Evolutionary conservation across 23 tunicate genomes (phyloP).

Genomic region (Phallusia fumigata): DNA sequence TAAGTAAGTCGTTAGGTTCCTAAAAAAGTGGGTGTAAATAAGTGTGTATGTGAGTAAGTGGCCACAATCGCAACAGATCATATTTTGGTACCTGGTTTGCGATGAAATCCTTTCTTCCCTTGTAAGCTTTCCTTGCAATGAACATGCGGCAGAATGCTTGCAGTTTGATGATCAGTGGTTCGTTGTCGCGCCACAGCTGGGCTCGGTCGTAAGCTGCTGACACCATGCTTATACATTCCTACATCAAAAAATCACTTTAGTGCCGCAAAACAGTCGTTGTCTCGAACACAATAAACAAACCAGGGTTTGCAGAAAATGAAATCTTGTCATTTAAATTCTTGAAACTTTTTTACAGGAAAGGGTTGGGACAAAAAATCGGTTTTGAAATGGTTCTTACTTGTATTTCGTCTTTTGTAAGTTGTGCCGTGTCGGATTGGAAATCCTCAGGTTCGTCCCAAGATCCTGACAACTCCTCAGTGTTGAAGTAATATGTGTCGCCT

Average conservation of each 20-base stretch:
- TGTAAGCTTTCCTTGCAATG: constrained; percentile 60
- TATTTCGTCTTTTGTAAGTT: constrained; percentile 79
- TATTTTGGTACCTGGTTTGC: constrained; percentile 63
- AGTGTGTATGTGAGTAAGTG: too few relatives aligned
- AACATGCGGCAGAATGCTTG: constrained; percentile 85
- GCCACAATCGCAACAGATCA: too few relatives aligned
- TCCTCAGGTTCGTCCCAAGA: constrained; percentile 90
- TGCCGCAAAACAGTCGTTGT: too few relatives aligned
- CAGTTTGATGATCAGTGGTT: constrained; percentile 67
- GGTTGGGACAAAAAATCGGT: not conserved
- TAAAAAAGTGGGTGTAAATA: too few relatives aligned
- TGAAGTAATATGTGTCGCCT: constrained; percentile 81
- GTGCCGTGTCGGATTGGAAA: constrained; percentile 49
- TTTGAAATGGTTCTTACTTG: constrained; percentile 28
- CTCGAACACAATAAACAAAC: too few relatives aligned
- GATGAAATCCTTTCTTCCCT: constrained; percentile 61
- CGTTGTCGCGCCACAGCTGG: constrained; percentile 84
- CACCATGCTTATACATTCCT: constrained; percentile 87
- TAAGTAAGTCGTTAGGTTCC: too few relatives aligned
- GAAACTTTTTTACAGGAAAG: not conserved
- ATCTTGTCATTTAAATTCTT: too few relatives aligned
- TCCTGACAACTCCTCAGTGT: constrained; percentile 79
- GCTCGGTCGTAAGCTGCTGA: constrained; percentile 93
- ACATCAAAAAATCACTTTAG: not conserved
- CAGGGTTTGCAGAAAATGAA: too few relatives aligned